Conservation (phyloP, 2,888 invertebrate genomes). For the Seira sanloemensis region DNA sequence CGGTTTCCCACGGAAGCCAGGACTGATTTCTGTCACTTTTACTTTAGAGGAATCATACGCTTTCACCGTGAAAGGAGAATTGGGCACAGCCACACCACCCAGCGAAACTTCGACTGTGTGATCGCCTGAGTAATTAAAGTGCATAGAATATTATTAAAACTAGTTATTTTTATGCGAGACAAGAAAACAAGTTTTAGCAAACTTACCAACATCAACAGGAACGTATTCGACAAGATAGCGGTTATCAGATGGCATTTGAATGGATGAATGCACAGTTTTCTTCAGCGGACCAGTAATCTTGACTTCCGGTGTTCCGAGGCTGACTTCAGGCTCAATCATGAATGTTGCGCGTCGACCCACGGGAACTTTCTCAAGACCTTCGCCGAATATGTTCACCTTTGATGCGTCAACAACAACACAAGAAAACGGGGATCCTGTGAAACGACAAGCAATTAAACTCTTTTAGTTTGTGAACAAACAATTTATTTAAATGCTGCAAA, state of each 20-base stretch:
- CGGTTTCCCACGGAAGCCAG: conserved; percentile 92
- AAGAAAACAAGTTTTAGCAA: too few species aligned
- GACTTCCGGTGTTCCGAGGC: conserved; percentile 82
- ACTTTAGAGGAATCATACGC: conserved; percentile 97
- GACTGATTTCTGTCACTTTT: conserved; percentile 93
- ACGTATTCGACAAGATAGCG: conserved; percentile 81
- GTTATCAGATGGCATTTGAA: conserved; percentile 75
- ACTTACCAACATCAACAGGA: conserved; percentile 89
- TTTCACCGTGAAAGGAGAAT: conserved; percentile 96
- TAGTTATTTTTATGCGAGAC: background rate
- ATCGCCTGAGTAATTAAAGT: conserved; percentile 79
- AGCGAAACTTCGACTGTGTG: conserved; percentile 90
- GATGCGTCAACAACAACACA: conserved; percentile 88
- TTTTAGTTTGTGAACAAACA: conserved; percentile 38
- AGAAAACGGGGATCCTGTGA: conserved; percentile 86
- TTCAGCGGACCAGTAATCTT: conserved; percentile 87
- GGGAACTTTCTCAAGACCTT: conserved; percentile 91
- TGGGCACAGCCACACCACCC: conserved; percentile 87
- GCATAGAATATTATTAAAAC: background rate
- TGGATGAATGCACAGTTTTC: conserved; percentile 81
- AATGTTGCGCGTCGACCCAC: conserved; percentile 90
- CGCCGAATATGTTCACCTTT: conserved; percentile 87
- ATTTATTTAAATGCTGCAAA: conserved; percentile 8
- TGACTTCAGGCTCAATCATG: conserved; percentile 89
- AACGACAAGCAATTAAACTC: conserved; percentile 54